Evolutionary conservation across 2,113 vertebrate genomes (phyloP), one percentile per base, ranked within the genome.

Genomic region (Austrofundulus limnaeus): DNA sequence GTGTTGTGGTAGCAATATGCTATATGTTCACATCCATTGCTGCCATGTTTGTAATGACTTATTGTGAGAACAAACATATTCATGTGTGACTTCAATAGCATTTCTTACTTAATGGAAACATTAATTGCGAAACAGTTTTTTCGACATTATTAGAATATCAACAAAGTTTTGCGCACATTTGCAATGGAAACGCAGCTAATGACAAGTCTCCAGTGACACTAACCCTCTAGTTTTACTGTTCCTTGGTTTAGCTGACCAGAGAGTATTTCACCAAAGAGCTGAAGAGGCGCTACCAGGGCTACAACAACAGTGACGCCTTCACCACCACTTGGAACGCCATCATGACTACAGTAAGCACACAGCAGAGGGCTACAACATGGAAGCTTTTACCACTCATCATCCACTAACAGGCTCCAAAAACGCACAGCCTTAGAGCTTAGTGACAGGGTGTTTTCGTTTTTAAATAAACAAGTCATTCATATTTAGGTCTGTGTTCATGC

Each of bases 241-340:
- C 71, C 25, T 48, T 49, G 2, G 20, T 47, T 39, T 54, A 98
- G 97, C 85, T 98, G 88, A 96, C 95, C 57, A 93, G 95, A 17
- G 94, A 96, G 68, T 95, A 95, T 86, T 98, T 98, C 86, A 95
- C 94, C 81, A 95, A 95, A 85, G 95, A 98, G 75, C 89, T 98
- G 82, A 94, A 92, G 91, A 93, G 90, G 43, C 94, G 95, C 73
- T 98, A 98, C 81, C 91, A 93, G 72, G 94, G 95, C 78, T 91
- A 93, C 85, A 98, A 98, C 0, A 92, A 94, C 83, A 95, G 93
- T 0, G 94, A 98, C 0, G 84, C 95, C 82, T 98, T 96, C 87
- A 95, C 95, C 4, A 91, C 93, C 68, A 96, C 94, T 49, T 96
- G 95, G 95, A 98, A 98, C 54, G 95, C 95, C 0, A 94, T 98